phyloP scores from a whole-genome alignment of 1,140 invertebrate species.

The Sipha flava region DNA sequence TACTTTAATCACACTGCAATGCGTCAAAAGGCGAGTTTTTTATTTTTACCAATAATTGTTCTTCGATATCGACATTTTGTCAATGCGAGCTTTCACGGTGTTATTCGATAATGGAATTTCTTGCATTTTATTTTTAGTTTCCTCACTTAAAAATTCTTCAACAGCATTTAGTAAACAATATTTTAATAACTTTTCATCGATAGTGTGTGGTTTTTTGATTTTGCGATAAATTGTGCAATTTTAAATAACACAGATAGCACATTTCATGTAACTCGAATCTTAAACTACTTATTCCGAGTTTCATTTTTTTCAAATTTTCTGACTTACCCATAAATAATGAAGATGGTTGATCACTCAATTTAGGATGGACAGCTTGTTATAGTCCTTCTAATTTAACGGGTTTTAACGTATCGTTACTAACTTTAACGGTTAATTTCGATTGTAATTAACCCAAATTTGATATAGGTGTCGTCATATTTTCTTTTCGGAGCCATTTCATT shows the following conservation, averaged over 20 bases:
- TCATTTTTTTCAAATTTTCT: constrained; percentile 13
- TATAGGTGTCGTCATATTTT: neutral
- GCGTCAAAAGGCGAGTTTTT: neutral
- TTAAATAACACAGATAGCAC: neutral
- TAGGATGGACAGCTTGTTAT: constrained; percentile 13
- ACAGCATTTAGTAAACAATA: neutral
- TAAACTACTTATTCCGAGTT: neutral
- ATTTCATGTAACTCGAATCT: neutral
- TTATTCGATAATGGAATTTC: no score
- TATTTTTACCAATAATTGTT: neutral
- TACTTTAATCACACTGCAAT: neutral
- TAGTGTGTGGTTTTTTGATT: constrained; percentile 34
- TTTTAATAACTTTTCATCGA: constrained; percentile 33
- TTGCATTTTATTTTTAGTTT: neutral
- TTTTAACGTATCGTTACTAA: constrained; percentile 25
- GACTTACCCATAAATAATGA: neutral
- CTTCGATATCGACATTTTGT: neutral
- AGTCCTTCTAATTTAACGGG: constrained; percentile 25
- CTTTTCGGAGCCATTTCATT: no score
- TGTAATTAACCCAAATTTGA: neutral
- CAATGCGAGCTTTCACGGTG: neutral
- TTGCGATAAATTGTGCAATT: constrained; percentile 38
- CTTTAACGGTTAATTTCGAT: neutral
- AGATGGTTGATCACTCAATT: neutral
- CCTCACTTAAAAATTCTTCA: neutral